phyloP scores from a whole-genome alignment of 2,797 vertebrate species.

The Muscicapa comitata region DNA sequence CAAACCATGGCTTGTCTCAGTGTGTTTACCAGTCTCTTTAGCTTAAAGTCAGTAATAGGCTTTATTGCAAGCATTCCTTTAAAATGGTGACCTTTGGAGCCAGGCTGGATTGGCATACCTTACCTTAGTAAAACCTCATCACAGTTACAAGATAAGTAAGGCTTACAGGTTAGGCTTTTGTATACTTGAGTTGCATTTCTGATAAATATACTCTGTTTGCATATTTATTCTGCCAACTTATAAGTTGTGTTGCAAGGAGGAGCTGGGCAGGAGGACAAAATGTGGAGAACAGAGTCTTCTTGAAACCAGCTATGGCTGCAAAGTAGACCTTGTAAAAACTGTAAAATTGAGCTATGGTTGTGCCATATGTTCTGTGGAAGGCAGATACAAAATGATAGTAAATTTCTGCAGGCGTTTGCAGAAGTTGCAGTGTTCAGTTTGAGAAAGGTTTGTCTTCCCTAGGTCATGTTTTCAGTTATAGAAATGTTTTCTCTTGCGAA shows the following conservation, averaged over 20 bases:
- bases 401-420: background rate
- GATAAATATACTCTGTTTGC: background rate
- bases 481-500: slow-evolving; percentile 22
- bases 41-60: background rate
- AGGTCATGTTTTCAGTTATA: background rate
- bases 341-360: background rate
- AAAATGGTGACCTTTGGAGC: background rate
- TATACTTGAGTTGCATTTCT: background rate
- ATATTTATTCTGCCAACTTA: background rate
- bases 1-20: background rate
- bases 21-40: background rate
- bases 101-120: background rate
- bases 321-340: background rate
- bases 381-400: background rate
- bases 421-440: background rate
- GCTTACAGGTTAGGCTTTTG: background rate
- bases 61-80: background rate
- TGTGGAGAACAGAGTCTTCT: background rate
- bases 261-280: background rate
- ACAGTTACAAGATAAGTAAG: background rate
- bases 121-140: background rate
- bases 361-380: background rate
- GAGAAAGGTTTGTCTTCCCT: background rate
- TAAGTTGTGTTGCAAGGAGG: background rate
- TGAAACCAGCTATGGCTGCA: background rate